These are phyloP conservation scores for Phania funesta DNA, from an alignment of 2,888 invertebrate species.

Conservation along the genomic window DNA sequence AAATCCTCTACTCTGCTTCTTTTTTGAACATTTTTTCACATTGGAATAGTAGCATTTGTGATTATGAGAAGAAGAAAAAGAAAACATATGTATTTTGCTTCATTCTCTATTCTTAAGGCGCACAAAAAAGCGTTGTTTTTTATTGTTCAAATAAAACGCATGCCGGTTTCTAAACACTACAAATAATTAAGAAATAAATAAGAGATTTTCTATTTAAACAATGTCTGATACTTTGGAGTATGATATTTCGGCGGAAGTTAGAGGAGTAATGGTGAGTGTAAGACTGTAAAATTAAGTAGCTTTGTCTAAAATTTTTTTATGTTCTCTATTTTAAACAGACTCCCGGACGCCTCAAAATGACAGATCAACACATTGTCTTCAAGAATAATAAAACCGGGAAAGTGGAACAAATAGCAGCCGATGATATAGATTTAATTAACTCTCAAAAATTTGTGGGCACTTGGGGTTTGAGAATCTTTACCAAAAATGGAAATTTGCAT, in stretches of 20 bases:
- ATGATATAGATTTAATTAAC: slow-evolving; percentile 93
- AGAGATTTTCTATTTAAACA: background rate
- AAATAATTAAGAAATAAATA: background rate
- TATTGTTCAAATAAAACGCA: slow-evolving; percentile 32
- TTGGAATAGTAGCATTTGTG: background rate
- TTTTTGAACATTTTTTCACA: background rate
- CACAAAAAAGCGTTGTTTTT: slow-evolving; percentile 47
- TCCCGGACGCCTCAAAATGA: slow-evolving; percentile 94
- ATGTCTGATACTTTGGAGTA: slow-evolving; percentile 93
- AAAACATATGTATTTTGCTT: too few species aligned
- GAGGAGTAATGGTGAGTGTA: slow-evolving; percentile 90
- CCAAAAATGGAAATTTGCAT: slow-evolving; percentile 93
- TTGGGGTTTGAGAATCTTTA: slow-evolving; percentile 93
- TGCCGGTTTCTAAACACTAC: slow-evolving; percentile 7
- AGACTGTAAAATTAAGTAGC: background rate
- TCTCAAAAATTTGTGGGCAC: slow-evolving; percentile 95
- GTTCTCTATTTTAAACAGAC: slow-evolving; percentile 83
- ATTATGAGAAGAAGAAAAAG: background rate
- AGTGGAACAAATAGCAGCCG: slow-evolving; percentile 91
- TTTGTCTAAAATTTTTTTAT: background rate
- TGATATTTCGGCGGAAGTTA: slow-evolving; percentile 91
- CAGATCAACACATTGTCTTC: slow-evolving; percentile 93
- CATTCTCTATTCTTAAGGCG: slow-evolving; percentile 40
- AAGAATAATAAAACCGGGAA: slow-evolving; percentile 98
- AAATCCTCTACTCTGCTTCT: too few species aligned